Conservation (phyloP, 2,888 invertebrate species). For the Anthoptus insignis region DNA sequence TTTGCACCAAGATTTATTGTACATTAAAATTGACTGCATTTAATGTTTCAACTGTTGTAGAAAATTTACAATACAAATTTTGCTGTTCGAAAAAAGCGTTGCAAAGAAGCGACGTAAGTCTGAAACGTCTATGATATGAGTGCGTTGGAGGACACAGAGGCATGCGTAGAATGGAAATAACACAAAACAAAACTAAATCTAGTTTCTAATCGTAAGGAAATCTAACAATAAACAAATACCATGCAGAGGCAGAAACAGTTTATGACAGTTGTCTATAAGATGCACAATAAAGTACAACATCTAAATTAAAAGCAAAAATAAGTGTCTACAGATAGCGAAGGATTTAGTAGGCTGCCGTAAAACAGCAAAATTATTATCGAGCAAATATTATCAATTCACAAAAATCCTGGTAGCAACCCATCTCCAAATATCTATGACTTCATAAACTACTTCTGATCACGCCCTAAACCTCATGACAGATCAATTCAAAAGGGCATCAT, state of each 20-base stretch:
- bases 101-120: slow-evolving; percentile 66
- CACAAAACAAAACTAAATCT: slow-evolving; percentile 53
- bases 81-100: slow-evolving; percentile 74
- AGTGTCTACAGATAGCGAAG: slow-evolving; percentile 49
- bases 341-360: slow-evolving; percentile 59
- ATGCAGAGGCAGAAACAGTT: slow-evolving; percentile 27
- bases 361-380: slow-evolving; percentile 73
- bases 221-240: slow-evolving; percentile 30
- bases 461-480: slow-evolving; percentile 9
- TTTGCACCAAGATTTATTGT: slow-evolving; percentile 61
- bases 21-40: slow-evolving; percentile 37
- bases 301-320: slow-evolving; percentile 38
- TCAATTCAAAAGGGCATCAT: neutral
- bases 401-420: slow-evolving; percentile 77
- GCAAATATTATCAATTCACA: slow-evolving; percentile 50
- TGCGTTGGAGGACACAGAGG: slow-evolving; percentile 81
- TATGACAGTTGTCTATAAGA: slow-evolving; percentile 50
- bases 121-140: slow-evolving; percentile 78
- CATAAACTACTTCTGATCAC: slow-evolving; percentile 39
- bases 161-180: slow-evolving; percentile 66
- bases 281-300: slow-evolving; percentile 32
- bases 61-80: slow-evolving; percentile 62
- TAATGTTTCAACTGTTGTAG: slow-evolving; percentile 20
- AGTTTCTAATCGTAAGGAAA: slow-evolving; percentile 33
- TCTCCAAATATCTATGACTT: slow-evolving; percentile 58